phyloP scores from a whole-genome alignment of 1,140 invertebrate species.

The Ptiloglossa arizonensis region DNA sequence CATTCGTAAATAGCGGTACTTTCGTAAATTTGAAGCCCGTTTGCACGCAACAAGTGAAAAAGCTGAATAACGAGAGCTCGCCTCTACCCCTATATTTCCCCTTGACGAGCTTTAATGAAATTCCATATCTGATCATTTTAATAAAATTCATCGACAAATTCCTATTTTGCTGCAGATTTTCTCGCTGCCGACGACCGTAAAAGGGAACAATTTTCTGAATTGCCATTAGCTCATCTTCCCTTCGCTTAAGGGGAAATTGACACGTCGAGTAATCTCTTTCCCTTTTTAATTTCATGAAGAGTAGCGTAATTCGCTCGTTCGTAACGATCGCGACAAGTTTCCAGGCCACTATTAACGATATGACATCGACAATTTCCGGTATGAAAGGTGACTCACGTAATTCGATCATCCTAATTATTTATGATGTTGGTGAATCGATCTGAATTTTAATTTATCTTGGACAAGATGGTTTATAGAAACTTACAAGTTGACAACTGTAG shows the following conservation, averaged over 20 bases:
- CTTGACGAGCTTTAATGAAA: constrained; percentile 17
- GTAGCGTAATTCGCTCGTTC: neutral
- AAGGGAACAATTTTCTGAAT: neutral
- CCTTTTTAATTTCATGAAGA: neutral
- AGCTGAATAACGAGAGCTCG: constrained; percentile 1
- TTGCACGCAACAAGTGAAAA: constrained; percentile 27
- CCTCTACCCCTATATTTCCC: neutral
- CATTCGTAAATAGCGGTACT: neutral
- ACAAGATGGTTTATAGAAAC: too few relatives aligned
- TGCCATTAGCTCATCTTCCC: neutral
- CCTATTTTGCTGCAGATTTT: constrained; percentile 3
- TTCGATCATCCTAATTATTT: too few relatives aligned
- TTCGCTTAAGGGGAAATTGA: neutral
- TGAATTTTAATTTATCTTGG: too few relatives aligned
- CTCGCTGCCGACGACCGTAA: neutral
- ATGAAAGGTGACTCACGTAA: too few relatives aligned
- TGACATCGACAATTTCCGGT: neutral
- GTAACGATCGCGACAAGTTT: neutral
- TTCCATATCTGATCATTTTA: constrained; percentile 20
- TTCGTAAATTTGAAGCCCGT: neutral
- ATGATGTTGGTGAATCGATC: too few relatives aligned
- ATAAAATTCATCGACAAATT: constrained; percentile 17
- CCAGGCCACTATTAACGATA: too few relatives aligned
- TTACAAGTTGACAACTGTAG: too few relatives aligned
- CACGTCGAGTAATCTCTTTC: neutral